phyloP scores from a whole-genome alignment of 2,113 vertebrate species.

The Hepsetus odoe region DNA sequence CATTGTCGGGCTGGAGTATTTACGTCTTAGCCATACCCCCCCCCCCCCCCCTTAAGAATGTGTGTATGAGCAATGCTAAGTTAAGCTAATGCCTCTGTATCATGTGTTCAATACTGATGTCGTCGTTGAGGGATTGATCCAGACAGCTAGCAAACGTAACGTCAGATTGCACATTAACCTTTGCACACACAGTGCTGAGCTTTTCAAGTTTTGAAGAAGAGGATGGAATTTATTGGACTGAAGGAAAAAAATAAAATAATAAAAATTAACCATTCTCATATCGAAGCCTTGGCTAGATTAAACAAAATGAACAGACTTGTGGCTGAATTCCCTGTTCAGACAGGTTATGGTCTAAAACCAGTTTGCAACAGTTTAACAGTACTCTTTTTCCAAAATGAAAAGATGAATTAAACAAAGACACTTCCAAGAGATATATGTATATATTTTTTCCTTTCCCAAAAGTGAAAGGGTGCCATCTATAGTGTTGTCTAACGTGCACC shows the following conservation, averaged over 20 bases:
- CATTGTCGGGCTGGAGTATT: constrained; percentile 48
- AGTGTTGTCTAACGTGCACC: constrained; percentile 63
- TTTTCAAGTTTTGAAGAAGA: constrained; percentile 55
- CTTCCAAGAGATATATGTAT: no score
- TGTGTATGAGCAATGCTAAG: constrained; percentile 39
- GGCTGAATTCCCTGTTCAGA: constrained; percentile 5
- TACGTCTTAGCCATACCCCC: constrained; percentile 8
- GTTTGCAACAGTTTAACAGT: constrained; percentile 46
- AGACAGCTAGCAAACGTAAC: constrained; percentile 57
- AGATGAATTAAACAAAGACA: constrained; percentile 18
- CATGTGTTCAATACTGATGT: constrained; percentile 54
- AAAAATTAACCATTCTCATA: constrained; percentile 39
- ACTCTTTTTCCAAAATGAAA: constrained; percentile 30
- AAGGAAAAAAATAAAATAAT: constrained; percentile 49
- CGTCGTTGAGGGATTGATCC: constrained; percentile 52
- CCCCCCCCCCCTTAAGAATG: constrained; percentile 10
- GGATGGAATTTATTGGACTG: constrained; percentile 49
- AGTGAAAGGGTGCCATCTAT: constrained; percentile 57
- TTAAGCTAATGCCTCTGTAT: constrained; percentile 45
- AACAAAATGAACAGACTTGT: constrained; percentile 42
- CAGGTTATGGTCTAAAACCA: constrained; percentile 1
- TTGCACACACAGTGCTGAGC: constrained; percentile 58
- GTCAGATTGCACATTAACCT: constrained; percentile 63
- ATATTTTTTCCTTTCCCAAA: constrained; percentile 35
- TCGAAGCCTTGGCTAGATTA: constrained; percentile 29